Conservation (phyloP, 37 sponge, comb jelly and placozoan genomes). For the Beroe ovata region DNA sequence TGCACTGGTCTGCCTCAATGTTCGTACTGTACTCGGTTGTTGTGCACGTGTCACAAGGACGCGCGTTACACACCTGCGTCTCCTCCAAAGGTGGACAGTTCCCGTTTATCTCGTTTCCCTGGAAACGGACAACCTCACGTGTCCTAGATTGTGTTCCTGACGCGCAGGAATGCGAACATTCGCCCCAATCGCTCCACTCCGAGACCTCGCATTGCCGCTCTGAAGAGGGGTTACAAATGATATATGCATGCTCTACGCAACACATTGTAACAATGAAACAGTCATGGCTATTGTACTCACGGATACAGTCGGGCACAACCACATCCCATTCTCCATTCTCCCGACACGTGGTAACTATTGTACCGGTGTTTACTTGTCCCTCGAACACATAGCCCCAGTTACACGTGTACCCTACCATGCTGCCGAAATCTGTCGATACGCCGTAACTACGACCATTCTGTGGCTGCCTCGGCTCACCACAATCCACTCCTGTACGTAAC, state of each 20-base stretch:
- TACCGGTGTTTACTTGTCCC: slow-evolving; percentile 21
- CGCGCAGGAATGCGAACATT: slow-evolving; percentile 19
- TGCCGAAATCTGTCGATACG: slow-evolving; percentile 20
- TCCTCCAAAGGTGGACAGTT: slow-evolving; percentile 54
- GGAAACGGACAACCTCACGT: neutral
- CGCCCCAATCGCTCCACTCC: slow-evolving; percentile 57
- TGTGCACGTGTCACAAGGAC: slow-evolving; percentile 38
- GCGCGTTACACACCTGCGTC: neutral
- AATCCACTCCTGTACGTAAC: slow-evolving; percentile 49
- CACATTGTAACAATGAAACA: no score
- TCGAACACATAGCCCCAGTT: slow-evolving; percentile 67
- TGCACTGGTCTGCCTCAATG: slow-evolving; percentile 37
- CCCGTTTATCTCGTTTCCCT: slow-evolving; percentile 44
- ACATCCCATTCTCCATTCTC: slow-evolving; percentile 22
- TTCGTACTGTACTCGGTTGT: neutral
- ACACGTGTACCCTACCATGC: slow-evolving; percentile 43
- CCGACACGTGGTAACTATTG: slow-evolving; percentile 36
- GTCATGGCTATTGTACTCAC: slow-evolving; percentile 36
- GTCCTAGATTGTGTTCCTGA: neutral
- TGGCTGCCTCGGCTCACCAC: neutral
- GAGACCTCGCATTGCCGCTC: slow-evolving; percentile 36
- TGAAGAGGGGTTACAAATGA: neutral
- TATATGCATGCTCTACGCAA: neutral
- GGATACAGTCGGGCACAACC: slow-evolving; percentile 20
- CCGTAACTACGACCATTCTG: neutral